Conservation (phyloP, 37 sponge, comb jelly and placozoan species). For the Ephydatia muelleri region DNA sequence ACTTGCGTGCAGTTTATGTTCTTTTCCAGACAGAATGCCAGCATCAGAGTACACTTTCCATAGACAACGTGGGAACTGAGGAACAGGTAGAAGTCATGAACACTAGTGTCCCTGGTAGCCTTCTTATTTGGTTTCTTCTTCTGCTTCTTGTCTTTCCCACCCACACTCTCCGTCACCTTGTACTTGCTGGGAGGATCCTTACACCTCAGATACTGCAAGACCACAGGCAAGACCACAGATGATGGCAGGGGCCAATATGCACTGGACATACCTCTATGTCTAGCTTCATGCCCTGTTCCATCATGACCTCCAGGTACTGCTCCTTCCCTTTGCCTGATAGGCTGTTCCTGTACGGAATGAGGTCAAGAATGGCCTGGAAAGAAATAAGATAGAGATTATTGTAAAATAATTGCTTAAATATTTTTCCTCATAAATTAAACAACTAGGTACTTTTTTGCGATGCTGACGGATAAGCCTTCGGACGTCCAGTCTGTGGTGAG, state of each 20-base stretch:
- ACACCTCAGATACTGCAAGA: background rate
- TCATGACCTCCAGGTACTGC: slow-evolving; percentile 4
- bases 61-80: slow-evolving; percentile 15
- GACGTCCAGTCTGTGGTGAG: slow-evolving; percentile 18
- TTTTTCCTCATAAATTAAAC: too few relatives aligned
- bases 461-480: slow-evolving; percentile 26
- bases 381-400: background rate
- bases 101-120: background rate
- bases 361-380: slow-evolving; percentile 5
- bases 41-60: slow-evolving; percentile 15
- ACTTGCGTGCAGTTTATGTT: background rate
- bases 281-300: slow-evolving; percentile 4
- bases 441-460: slow-evolving; percentile 12
- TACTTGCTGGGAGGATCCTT: background rate
- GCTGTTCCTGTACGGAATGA: background rate
- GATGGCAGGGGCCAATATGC: background rate
- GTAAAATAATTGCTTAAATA: background rate
- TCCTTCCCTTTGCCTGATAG: background rate
- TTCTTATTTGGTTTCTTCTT: background rate
- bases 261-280: background rate
- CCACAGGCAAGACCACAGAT: too few relatives aligned
- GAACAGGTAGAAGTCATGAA: slow-evolving; percentile 8
- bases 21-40: slow-evolving; percentile 7
- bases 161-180: background rate
- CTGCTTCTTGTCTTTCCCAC: too few relatives aligned